A percentile compares a stretch with the other conserved stretches of the same genome.
phyloP scores from a whole-genome alignment of 2,797 vertebrate genomes.

The Gymnothorax reevesii region DNA sequence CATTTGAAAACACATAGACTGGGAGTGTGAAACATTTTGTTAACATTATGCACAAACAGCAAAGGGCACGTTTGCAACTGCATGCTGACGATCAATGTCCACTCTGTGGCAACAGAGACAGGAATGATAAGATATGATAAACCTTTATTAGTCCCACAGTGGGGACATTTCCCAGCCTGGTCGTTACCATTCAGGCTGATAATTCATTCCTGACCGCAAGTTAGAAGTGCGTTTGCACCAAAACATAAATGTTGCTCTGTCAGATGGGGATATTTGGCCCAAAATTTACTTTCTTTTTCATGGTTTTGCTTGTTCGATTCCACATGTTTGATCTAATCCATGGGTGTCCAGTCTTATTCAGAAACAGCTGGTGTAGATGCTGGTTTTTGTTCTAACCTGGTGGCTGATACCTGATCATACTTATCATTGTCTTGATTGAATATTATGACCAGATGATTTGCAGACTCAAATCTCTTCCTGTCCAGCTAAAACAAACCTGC shows the following conservation, averaged over 20 bases:
- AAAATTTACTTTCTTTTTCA: neutral
- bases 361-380: neutral
- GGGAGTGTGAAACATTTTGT: neutral
- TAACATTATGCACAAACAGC: neutral
- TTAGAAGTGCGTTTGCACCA: neutral
- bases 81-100: neutral
- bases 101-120: neutral
- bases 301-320: neutral
- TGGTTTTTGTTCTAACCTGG: neutral
- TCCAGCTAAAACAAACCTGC: too few relatives aligned
- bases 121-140: too few relatives aligned
- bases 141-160: too few relatives aligned
- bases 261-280: neutral
- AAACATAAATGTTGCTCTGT: neutral
- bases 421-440: neutral
- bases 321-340: neutral
- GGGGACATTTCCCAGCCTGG: neutral
- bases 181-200: neutral
- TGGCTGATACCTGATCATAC: neutral
- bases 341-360: neutral
- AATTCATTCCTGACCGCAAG: neutral
- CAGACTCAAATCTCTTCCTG: too few relatives aligned
- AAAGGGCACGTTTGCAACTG: neutral
- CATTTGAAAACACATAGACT: neutral
- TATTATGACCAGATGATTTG: neutral